Conservation (phyloP, 2,888 invertebrate genomes). For the Ceramica pisi region DNA sequence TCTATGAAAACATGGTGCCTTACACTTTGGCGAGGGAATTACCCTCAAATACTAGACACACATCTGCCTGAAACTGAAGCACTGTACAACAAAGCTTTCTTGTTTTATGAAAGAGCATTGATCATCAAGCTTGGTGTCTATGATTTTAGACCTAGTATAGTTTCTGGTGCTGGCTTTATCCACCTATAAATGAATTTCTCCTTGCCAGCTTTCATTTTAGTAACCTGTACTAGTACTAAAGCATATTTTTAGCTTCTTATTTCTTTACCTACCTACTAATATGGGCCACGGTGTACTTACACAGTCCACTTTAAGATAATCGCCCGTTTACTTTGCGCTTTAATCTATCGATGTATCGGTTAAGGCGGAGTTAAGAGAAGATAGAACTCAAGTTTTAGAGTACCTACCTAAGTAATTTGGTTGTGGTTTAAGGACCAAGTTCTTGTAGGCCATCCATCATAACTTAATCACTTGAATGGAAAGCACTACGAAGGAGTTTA, state of each 20-base stretch:
- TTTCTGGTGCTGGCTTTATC: background rate
- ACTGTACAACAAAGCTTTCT: background rate
- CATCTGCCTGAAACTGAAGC: conserved; percentile 6
- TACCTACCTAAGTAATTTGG: too few relatives aligned
- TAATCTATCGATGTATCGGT: conserved; percentile 48
- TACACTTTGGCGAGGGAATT: background rate
- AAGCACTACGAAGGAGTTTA: too few relatives aligned
- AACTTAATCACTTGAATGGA: too few relatives aligned
- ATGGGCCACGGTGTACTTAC: conserved; percentile 63
- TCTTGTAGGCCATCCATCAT: too few relatives aligned
- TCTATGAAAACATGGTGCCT: conserved; percentile 15
- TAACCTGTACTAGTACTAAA: background rate
- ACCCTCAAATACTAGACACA: background rate
- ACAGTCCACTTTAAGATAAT: conserved; percentile 74
- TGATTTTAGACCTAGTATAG: background rate
- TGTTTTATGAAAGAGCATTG: background rate
- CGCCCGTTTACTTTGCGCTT: conserved; percentile 72
- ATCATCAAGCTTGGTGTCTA: background rate
- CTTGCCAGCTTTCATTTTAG: background rate
- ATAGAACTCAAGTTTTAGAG: conserved; percentile 7
- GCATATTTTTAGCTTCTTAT: conserved; percentile 9
- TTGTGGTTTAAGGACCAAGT: background rate
- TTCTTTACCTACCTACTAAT: conserved; percentile 4
- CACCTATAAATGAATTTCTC: background rate
- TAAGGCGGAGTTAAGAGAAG: conserved; percentile 40